A percentile compares a stretch with the other conserved stretches of the same genome.
phyloP scores from a whole-genome alignment of 1,140 invertebrate genomes.

The Megathymus violae region DNA sequence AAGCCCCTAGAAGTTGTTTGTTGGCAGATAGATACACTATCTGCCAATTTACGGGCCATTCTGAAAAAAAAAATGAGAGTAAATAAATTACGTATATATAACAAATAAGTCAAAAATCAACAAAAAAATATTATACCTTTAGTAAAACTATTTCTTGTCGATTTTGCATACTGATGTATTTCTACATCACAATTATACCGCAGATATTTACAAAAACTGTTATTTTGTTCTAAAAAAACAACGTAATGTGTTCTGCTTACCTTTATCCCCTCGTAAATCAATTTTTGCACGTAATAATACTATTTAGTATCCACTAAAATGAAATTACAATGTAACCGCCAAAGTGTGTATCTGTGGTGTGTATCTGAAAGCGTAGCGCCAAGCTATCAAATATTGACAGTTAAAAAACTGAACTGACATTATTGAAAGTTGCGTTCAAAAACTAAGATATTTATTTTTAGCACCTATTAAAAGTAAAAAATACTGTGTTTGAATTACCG shows the following conservation, averaged over 20 bases:
- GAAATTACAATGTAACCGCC: constrained; percentile 46
- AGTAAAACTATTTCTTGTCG: constrained; percentile 47
- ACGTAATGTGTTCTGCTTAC: constrained; percentile 46
- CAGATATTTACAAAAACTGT: constrained; percentile 52
- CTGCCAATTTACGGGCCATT: constrained; percentile 46
- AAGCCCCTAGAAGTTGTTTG: constrained; percentile 46
- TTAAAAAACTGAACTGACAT: constrained; percentile 48
- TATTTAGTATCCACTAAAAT: constrained; percentile 51
- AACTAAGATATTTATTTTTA: constrained; percentile 50
- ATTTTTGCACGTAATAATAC: constrained; percentile 47
- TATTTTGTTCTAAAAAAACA: constrained; percentile 48
- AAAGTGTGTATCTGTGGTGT: too few species aligned
- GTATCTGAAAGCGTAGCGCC: constrained; percentile 46
- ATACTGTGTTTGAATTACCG: constrained; percentile 41
- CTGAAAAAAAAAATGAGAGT: constrained; percentile 50
- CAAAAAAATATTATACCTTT: constrained; percentile 43
- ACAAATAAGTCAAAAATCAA: constrained; percentile 48
- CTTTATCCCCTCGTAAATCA: constrained; percentile 49
- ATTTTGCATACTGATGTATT: constrained; percentile 56
- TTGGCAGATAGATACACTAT: constrained; percentile 50
- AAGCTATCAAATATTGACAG: constrained; percentile 45
- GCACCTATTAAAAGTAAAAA: constrained; percentile 47
- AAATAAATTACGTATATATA: constrained; percentile 52
- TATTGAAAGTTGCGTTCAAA: constrained; percentile 48
- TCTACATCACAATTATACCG: constrained; percentile 50